Evolutionary conservation across 1,140 invertebrate species (phyloP), one percentile per base, ranked within the genome.

Genomic region (Polyergus mexicanus): DNA sequence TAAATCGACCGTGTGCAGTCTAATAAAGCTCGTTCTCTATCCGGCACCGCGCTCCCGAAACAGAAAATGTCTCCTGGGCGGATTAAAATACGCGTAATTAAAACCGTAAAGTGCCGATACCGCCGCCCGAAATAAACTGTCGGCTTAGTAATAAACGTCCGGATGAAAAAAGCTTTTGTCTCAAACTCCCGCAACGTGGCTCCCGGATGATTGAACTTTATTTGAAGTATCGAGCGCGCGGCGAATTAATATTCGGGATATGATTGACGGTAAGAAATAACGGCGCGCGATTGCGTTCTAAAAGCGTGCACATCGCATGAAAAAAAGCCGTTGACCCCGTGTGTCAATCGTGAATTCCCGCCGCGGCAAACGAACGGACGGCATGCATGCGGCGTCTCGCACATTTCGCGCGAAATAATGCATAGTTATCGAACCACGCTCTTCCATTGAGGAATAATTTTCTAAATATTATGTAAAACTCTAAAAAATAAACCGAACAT

Each of bases 71-170:
- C 90, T 92, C 90, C 89, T 88, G 76, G 78, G 88, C 85, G 91
- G 88, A 93, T 93, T 92, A 92, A 94, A 94, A 92, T 93, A 88
- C 89, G 90, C 89, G 91, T 94, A 94, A 94, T 94, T 94, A 93
- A 94, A 94, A 94, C 88, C 90, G 92, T 92, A 88, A 92, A 93
- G 92, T 91, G 88, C 90, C 90, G 86, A 94, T 94, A 92, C 90
- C 90, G 84, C 90, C 89, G 92, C 86, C 91, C 90, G 90, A 93
- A 94, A 94, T 94, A 93, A 91, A 94, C 91, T 88, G 90, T 90
- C 91, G 81, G 87, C 76, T 89, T 91, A 92, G 90, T 90, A 92
- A 92, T 91, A 84, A 92, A 92, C 88, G 91, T 90, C 81, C 80
- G 87, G 77, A 54, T 89, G 89, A 88, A 93, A 94, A 93, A 94